Evolutionary conservation across 2,888 invertebrate genomes (phyloP).

Genomic region (Brachypalpus laphriformis): DNA sequence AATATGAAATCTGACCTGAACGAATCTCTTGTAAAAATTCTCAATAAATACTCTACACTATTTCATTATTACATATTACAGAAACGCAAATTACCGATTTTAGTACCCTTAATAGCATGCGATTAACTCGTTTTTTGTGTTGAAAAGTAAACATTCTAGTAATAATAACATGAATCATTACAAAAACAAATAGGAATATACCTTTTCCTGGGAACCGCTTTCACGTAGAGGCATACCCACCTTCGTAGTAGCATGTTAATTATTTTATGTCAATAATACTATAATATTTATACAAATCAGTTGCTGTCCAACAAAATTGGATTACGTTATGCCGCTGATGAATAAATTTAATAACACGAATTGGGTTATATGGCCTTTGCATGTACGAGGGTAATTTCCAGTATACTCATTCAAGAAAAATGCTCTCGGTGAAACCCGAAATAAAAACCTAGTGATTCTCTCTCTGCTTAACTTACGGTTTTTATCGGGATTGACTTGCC

Average conservation of each 20-base stretch:
- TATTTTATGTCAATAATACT: not conserved
- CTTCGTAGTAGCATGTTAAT: not conserved
- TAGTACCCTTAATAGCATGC: not conserved
- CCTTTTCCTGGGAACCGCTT: not conserved
- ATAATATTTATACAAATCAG: not conserved
- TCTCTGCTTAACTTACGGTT: conserved; percentile 13
- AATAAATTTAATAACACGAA: not conserved
- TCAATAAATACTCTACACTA: too few species aligned
- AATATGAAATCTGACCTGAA: too few species aligned
- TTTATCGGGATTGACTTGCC: not conserved
- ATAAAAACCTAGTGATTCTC: not conserved
- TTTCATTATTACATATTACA: not conserved
- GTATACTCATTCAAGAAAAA: too few species aligned
- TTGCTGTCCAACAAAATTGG: not conserved
- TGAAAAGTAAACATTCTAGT: not conserved
- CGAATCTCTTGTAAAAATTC: too few species aligned
- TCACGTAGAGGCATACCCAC: not conserved
- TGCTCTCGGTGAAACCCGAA: too few species aligned
- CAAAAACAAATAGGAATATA: too few species aligned
- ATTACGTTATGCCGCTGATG: not conserved
- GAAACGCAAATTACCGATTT: too few species aligned
- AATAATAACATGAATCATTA: not conserved
- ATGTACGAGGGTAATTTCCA: not conserved
- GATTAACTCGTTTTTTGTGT: not conserved
- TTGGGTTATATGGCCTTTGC: not conserved